Evolutionary conservation across 1,140 invertebrate species (phyloP), one percentile per base, ranked within the genome.

Genomic region (Stegodyphus dumicola): DNA sequence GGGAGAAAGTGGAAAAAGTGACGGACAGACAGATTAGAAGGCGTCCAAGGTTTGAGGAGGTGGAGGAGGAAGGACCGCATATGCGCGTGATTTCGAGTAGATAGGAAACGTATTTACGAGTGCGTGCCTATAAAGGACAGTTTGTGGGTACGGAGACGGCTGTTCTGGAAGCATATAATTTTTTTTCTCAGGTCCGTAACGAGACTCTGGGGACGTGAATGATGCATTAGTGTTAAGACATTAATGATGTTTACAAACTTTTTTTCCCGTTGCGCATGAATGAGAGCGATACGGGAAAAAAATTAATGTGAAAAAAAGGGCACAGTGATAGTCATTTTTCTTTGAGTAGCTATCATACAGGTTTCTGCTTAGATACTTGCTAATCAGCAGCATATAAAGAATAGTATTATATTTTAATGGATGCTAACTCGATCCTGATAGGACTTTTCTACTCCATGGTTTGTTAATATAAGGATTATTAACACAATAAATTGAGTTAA

Each of bases 161-260:
- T 33, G 33, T 33, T 33, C 33, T 33, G 33, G 33, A 33, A 33
- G 77, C 33, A 71, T 80, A 80, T 71, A 49, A 13, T 56, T 70
- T 80, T 80, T 80, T 53, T 49, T 49, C 56, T 80, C 17, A 33
- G 33, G 33, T 3, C 18, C 49, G 53, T 80, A 80, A 80, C 77
- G 77, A 80, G 77, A n/a, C 77, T 15, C 67, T 49, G n/a, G 77
- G 77, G 77, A 56, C 0, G 53, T 6, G 60, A 48, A 70, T 80
- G 77, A 80, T 60, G 67, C 77, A 80, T 80, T 52, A 53, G 52
- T 33, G 77, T 51, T 33, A 60, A 70, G 77, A 80, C 77, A 67
- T 80, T 80, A 80, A 80, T 80, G 77, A 70, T 80, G 77, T 80
- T 80, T 80, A 80, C 77, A 80, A 66, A n/a, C 33, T 80, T 80